Percentiles rank a stretch among this genome's conserved stretches.
phyloP scores from a whole-genome alignment of 2,888 invertebrate species.

The Amiota communis region DNA sequence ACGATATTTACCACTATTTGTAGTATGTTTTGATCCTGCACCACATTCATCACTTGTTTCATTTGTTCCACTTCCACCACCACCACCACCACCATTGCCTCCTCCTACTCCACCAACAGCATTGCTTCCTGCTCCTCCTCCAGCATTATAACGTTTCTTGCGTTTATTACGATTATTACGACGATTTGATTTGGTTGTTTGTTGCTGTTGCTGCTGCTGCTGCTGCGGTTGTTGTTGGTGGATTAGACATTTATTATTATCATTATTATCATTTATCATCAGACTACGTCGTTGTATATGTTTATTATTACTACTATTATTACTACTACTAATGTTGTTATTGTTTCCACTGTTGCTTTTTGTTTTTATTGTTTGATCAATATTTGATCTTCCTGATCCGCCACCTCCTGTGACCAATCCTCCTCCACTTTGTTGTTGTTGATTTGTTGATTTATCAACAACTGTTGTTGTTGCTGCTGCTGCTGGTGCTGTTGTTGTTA shows the following conservation, averaged over 20 bases:
- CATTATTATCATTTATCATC: slow-evolving; percentile 27
- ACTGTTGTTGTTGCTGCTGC: slow-evolving; percentile 67
- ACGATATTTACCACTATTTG: slow-evolving; percentile 56
- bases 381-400: background rate
- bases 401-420: slow-evolving; percentile 48
- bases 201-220: slow-evolving; percentile 36
- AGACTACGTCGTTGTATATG: slow-evolving; percentile 32
- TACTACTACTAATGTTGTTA: background rate
- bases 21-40: slow-evolving; percentile 57
- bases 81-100: slow-evolving; percentile 38
- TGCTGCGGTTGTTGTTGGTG: slow-evolving; percentile 41
- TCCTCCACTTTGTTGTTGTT: slow-evolving; percentile 67
- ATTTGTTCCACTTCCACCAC: slow-evolving; percentile 45
- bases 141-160: slow-evolving; percentile 57
- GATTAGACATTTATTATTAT: slow-evolving; percentile 25
- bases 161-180: slow-evolving; percentile 69
- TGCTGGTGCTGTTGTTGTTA: slow-evolving; percentile 50
- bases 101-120: background rate
- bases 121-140: too few relatives aligned
- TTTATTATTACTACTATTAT: slow-evolving; percentile 40
- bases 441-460: slow-evolving; percentile 20
- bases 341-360: too few relatives aligned
- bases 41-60: slow-evolving; percentile 61
- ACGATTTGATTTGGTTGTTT: slow-evolving; percentile 62
- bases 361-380: too few relatives aligned